phyloP scores from a whole-genome alignment of 1,140 invertebrate species.

The Triops longicaudatus region DNA sequence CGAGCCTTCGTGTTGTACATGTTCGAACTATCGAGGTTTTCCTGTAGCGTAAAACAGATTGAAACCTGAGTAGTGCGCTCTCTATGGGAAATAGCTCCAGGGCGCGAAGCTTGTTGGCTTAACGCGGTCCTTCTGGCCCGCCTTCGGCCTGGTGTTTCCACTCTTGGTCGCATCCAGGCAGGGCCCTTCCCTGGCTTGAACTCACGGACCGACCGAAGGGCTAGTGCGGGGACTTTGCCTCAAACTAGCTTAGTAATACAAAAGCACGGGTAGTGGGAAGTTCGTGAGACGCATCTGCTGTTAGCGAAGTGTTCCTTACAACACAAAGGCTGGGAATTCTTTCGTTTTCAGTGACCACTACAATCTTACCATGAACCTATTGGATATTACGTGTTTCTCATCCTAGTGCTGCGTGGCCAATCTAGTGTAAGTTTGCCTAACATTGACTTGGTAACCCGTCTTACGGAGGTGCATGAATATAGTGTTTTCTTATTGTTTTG shows the following conservation, averaged over 20 bases:
- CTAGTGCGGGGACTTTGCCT: background rate
- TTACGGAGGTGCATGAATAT: no score
- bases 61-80: background rate
- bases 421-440: background rate
- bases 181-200: background rate
- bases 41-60: background rate
- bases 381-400: background rate
- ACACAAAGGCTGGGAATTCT: background rate
- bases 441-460: background rate
- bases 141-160: background rate
- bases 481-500: no score
- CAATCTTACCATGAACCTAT: conserved; percentile 1
- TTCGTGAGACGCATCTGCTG: background rate
- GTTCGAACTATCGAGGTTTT: no score
- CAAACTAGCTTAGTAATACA: conserved; percentile 4
- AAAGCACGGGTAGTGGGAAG: background rate
- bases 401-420: background rate
- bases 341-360: background rate
- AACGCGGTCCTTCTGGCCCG: background rate
- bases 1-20: no score
- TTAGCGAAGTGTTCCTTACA: background rate
- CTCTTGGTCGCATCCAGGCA: background rate
- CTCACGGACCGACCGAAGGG: background rate
- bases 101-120: conserved; percentile 5
- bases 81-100: background rate